Base-by-base conservation (phyloP, 2,888 invertebrate genomes). In the Papilio protenor region DNA sequence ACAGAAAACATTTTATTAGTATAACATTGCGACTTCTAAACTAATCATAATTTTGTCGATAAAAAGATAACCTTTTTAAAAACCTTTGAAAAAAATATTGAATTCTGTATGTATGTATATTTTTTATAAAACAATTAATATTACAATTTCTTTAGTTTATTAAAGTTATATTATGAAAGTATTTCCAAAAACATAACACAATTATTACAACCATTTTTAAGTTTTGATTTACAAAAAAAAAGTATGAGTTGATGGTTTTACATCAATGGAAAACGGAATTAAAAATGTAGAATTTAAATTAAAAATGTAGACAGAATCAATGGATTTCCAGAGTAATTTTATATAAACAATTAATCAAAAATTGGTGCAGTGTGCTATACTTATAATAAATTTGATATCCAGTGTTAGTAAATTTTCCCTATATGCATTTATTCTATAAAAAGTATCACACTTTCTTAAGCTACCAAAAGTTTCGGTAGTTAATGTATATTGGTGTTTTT, bases 1-100 rank as follows among this genome's bases (percentile, higher is more conserved):
- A 85, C 86, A 87, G 86, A 89, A 85, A 87, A 89, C 85, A 87
- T 82, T 81, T 80, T 80, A 82, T 82, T 10, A 12, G 21, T 59
- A 59, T 23, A 61, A 81, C 79, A 71, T 73, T 79, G 81, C 81
- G 80, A 79, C 77, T 82, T 81, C 82, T 82, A 84, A 74, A 79
- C 76, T 59, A 23, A 23, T 59, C 21, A 4, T 77, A 77, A 33
- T 81, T 79, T 82, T 80, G 81, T 73, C 59, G 80, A 76, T 1
- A 77, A 80, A 78, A 82, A 78, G 77, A 80, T 69, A 81, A 40
- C 21, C 12, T 40, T 55, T 69, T 21, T 52, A 64, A 23, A 47
- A 49, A 49, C 33, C 18, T 12, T n/a, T 45, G 52, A 21, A 64
- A 66, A 14, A 3, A 27, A 4, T 59, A 61, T 27, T 61, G 27